Evolutionary conservation across 2,888 invertebrate genomes (phyloP).

Genomic region (Dusona sp.): DNA sequence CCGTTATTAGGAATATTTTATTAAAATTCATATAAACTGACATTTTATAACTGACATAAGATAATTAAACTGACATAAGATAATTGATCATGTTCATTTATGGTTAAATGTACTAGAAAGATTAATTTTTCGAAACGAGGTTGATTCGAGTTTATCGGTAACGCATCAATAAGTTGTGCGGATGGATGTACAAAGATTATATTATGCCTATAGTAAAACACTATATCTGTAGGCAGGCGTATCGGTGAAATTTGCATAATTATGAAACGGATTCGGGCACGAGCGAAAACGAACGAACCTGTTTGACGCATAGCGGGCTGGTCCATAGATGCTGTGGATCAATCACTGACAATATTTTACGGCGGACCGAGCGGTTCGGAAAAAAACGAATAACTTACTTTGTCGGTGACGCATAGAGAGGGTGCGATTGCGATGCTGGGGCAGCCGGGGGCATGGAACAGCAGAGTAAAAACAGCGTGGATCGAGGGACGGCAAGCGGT

Average conservation of each 20-base stretch:
- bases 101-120: neutral
- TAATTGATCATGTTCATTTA: neutral
- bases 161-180: neutral
- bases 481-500: slow-evolving; percentile 49
- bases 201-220: neutral
- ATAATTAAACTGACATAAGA: too few relatives aligned
- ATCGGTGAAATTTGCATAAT: slow-evolving; percentile 77
- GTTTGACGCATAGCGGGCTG: slow-evolving; percentile 12
- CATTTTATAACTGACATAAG: neutral
- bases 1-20: too few relatives aligned
- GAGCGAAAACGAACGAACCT: slow-evolving; percentile 31
- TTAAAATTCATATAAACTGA: neutral
- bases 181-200: neutral
- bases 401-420: slow-evolving; percentile 62
- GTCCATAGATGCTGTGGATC: slow-evolving; percentile 72
- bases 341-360: slow-evolving; percentile 78
- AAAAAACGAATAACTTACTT: slow-evolving; percentile 71
- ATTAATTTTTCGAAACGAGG: neutral
- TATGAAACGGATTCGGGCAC: slow-evolving; percentile 73
- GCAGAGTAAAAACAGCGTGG: slow-evolving; percentile 49
- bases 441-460: slow-evolving; percentile 18
- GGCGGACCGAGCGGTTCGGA: slow-evolving; percentile 51
- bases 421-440: neutral
- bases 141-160: neutral
- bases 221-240: neutral